Evolutionary conservation across 2,113 vertebrate genomes (phyloP).

Genomic region (Laticauda colubrina): DNA sequence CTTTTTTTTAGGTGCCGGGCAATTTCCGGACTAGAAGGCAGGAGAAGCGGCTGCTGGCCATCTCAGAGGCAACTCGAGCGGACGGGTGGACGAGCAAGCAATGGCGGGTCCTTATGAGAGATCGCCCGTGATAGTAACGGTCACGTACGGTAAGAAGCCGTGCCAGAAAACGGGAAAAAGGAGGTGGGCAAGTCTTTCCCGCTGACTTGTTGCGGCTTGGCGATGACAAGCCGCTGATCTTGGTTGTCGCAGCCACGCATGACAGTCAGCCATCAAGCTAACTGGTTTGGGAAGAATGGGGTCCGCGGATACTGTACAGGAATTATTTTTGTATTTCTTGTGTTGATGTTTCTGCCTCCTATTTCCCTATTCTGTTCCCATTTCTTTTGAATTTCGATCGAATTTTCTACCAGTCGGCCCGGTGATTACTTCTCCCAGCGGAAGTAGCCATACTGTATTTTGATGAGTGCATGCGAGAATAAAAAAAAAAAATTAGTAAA

Average conservation of each 20-base stretch:
- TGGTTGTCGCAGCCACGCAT: not conserved
- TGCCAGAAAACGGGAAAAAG: not conserved
- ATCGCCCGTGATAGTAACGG: not conserved
- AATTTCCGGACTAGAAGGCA: not conserved
- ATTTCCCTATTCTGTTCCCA: not conserved
- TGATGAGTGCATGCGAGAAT: not conserved
- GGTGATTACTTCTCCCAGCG: not conserved
- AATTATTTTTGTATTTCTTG: not conserved
- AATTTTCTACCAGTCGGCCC: not conserved
- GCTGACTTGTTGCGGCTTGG: not conserved
- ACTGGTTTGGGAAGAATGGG: not conserved
- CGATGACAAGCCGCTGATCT: not conserved
- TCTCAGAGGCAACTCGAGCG: not conserved
- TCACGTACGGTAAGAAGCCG: not conserved
- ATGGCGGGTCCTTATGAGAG: not conserved
- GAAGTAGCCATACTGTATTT: not conserved
- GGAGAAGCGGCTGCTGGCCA: not conserved
- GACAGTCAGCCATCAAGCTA: not conserved
- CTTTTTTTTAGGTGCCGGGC: not conserved
- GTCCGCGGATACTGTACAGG: not conserved
- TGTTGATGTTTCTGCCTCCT: not conserved
- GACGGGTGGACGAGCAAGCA: not conserved
- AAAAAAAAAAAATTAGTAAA: not conserved
- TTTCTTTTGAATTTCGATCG: not conserved
- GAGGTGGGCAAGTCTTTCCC: not conserved